A percentile compares a stretch with the other conserved stretches of the same genome.
Conservation (phyloP, 2,113 vertebrate genomes). For the Alethe castanea region DNA sequence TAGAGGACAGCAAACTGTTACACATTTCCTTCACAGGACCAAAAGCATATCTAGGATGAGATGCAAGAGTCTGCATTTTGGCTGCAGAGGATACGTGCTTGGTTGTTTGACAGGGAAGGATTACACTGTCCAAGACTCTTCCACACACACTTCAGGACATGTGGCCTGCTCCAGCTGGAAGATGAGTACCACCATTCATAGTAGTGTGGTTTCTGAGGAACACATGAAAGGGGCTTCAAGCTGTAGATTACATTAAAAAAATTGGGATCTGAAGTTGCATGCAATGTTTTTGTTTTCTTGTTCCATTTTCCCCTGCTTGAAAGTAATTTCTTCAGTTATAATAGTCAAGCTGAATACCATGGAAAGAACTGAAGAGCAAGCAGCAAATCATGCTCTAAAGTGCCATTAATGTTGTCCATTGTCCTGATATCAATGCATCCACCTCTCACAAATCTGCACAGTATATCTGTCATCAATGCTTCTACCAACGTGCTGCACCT, state of each 20-base stretch:
- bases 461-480: background rate
- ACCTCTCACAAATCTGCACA: background rate
- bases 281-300: background rate
- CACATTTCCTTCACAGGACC: background rate
- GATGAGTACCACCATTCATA: background rate
- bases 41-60: background rate
- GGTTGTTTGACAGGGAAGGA: background rate
- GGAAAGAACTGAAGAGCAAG: background rate
- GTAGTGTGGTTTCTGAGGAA: background rate
- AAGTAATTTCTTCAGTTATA: background rate
- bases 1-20: background rate
- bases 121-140: background rate
- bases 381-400: background rate
- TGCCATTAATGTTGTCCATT: background rate
- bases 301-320: background rate
- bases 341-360: background rate
- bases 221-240: background rate
- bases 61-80: background rate
- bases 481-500: background rate
- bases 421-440: background rate
- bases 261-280: background rate
- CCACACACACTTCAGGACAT: background rate
- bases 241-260: background rate
- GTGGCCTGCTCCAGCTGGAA: background rate
- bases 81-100: background rate